Evolutionary conservation across 2,888 invertebrate species (phyloP).

Genomic region (Alentia gelatinosa): DNA sequence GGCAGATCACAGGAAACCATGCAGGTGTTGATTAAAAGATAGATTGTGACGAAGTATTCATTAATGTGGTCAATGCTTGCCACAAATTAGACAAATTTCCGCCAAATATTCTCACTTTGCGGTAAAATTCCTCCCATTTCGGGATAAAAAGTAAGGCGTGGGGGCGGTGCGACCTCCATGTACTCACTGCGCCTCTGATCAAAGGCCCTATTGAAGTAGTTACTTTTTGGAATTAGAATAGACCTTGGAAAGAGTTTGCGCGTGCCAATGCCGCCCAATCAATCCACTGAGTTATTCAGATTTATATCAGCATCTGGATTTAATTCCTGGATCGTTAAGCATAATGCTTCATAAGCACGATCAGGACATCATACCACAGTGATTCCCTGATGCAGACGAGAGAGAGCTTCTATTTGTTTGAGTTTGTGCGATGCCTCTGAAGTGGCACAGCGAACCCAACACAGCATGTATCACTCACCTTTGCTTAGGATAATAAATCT

Average conservation of each 20-base stretch:
- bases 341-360: background rate
- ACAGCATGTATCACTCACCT: too few species aligned
- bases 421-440: too few species aligned
- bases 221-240: background rate
- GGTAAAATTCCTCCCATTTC: background rate
- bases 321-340: background rate
- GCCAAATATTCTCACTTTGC: background rate
- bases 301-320: background rate
- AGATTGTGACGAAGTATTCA: background rate
- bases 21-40: background rate
- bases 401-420: too few species aligned
- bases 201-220: background rate
- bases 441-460: too few species aligned
- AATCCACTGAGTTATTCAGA: background rate
- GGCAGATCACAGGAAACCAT: too few species aligned
- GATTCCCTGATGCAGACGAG: too few species aligned
- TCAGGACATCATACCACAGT: too few species aligned
- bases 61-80: background rate
- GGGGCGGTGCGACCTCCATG: background rate
- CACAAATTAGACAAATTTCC: background rate
- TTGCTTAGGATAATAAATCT: too few species aligned
- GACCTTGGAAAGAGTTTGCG: background rate
- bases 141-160: background rate
- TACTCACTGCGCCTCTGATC: background rate
- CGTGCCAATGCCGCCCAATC: conserved; percentile 14